Conservation (phyloP, 2,113 vertebrate species). For the Bettongia penicillata region DNA sequence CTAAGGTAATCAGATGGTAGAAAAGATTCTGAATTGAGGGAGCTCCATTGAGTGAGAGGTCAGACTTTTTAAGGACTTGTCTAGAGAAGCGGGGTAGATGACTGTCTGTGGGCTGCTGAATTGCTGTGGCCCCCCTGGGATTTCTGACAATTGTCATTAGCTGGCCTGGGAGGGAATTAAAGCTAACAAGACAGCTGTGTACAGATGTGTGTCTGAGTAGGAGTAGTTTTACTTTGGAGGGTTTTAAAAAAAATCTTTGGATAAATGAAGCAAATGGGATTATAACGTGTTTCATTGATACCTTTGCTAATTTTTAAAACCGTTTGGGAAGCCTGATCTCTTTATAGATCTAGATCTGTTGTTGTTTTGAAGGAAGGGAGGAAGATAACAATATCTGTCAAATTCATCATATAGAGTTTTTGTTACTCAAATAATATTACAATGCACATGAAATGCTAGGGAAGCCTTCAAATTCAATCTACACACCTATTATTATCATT, state of each 20-base stretch:
- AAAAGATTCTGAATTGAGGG: conserved; percentile 75
- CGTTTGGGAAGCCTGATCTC: background rate
- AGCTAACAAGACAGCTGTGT: conserved; percentile 45
- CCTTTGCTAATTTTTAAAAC: conserved; percentile 53
- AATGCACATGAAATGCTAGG: background rate
- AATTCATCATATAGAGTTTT: background rate
- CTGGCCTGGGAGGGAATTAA: conserved; percentile 27
- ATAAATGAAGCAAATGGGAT: conserved; percentile 67
- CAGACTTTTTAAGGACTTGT: conserved; percentile 72
- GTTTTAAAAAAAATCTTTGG: background rate
- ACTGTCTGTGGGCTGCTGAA: conserved; percentile 39
- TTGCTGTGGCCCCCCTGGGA: background rate
- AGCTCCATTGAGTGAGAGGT: conserved; percentile 80
- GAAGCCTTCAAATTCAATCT: background rate
- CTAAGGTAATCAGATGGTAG: conserved; percentile 87
- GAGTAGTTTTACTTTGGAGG: background rate
- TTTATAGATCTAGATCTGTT: background rate
- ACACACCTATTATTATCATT: background rate
- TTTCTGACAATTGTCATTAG: conserved; percentile 40
- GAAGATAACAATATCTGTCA: background rate
- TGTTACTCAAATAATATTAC: background rate
- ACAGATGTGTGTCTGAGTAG: conserved; percentile 13
- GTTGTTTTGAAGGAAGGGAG: background rate
- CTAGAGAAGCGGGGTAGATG: conserved; percentile 48
- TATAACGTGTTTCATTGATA: conserved; percentile 44